These are phyloP conservation scores for Scrobipalpa costella DNA, from an alignment of 2,888 invertebrate species.

Conservation along the genomic window DNA sequence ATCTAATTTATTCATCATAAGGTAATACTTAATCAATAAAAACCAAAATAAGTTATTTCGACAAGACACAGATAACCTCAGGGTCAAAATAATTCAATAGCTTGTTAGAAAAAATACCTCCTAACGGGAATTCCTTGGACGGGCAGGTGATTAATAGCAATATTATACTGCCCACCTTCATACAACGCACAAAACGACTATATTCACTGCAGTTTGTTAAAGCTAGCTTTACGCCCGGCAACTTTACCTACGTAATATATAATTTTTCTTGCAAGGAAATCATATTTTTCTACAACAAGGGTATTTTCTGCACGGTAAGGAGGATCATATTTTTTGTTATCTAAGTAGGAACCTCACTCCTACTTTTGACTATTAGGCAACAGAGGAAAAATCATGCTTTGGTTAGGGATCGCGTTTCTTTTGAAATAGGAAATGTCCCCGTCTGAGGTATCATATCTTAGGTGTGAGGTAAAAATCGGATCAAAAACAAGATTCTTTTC, in stretches of 20 bases:
- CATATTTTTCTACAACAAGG: too few relatives aligned
- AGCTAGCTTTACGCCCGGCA: background rate
- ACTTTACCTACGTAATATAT: background rate
- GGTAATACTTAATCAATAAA: background rate
- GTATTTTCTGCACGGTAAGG: too few relatives aligned
- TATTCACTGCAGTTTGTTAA: constrained; percentile 7
- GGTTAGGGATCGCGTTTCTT: too few relatives aligned
- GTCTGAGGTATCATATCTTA: too few relatives aligned
- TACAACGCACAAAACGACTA: constrained; percentile 4
- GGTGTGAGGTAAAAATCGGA: too few relatives aligned
- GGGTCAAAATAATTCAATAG: constrained; percentile 54
- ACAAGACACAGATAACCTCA: constrained; percentile 37
- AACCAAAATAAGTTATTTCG: background rate
- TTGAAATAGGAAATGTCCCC: too few relatives aligned
- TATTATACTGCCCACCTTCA: constrained; percentile 34
- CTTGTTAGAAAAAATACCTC: constrained; percentile 39
- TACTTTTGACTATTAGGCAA: too few relatives aligned
- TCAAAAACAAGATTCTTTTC: too few relatives aligned
- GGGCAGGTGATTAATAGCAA: constrained; percentile 36
- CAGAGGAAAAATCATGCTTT: too few relatives aligned
- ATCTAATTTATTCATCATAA: too few relatives aligned
- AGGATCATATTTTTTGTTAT: too few relatives aligned
- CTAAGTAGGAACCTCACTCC: too few relatives aligned
- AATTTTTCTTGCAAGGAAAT: background rate
- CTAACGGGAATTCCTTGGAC: constrained; percentile 31